phyloP scores from a whole-genome alignment of 2,888 invertebrate species.

The Cheilosia variabilis region DNA sequence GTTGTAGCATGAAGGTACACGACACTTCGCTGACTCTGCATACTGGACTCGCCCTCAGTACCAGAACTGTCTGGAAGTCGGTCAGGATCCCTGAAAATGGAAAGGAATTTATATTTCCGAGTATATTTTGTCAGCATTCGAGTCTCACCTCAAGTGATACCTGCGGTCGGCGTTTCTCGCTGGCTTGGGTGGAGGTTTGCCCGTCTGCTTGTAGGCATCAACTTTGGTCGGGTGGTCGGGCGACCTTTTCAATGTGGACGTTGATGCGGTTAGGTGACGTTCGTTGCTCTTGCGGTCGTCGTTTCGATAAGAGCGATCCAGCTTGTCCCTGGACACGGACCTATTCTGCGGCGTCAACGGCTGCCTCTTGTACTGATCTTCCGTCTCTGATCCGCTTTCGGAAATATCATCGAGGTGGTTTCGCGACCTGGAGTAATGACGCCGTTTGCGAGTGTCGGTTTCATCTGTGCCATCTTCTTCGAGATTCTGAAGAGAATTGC shows the following conservation, averaged over 20 bases:
- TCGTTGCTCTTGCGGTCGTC: slow-evolving; percentile 79
- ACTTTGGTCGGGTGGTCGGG: slow-evolving; percentile 65
- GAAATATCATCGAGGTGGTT: slow-evolving; percentile 83
- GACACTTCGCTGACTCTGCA: slow-evolving; percentile 92
- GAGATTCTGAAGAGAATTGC: slow-evolving; percentile 83
- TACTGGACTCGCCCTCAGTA: slow-evolving; percentile 90
- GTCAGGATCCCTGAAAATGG: slow-evolving; percentile 80
- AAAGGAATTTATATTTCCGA: too few relatives aligned
- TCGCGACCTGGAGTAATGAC: slow-evolving; percentile 84
- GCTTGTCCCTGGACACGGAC: slow-evolving; percentile 78
- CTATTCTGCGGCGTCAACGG: slow-evolving; percentile 75
- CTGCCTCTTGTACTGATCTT: slow-evolving; percentile 80
- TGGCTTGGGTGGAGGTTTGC: slow-evolving; percentile 83
- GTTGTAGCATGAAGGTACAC: slow-evolving; percentile 94
- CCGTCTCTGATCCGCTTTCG: slow-evolving; percentile 83
- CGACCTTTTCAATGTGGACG: slow-evolving; percentile 73
- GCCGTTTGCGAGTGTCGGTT: slow-evolving; percentile 81
- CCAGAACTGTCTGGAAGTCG: slow-evolving; percentile 85
- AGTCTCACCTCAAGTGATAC: slow-evolving; percentile 78
- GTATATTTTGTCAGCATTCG: too few relatives aligned
- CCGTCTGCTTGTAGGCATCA: slow-evolving; percentile 75
- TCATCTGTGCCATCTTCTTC: slow-evolving; percentile 81
- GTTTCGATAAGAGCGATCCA: slow-evolving; percentile 78
- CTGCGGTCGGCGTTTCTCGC: slow-evolving; percentile 82
- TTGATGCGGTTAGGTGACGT: slow-evolving; percentile 72